Evolutionary conservation across 2,888 invertebrate species (phyloP).

Genomic region (Choristoneura rosaceana): DNA sequence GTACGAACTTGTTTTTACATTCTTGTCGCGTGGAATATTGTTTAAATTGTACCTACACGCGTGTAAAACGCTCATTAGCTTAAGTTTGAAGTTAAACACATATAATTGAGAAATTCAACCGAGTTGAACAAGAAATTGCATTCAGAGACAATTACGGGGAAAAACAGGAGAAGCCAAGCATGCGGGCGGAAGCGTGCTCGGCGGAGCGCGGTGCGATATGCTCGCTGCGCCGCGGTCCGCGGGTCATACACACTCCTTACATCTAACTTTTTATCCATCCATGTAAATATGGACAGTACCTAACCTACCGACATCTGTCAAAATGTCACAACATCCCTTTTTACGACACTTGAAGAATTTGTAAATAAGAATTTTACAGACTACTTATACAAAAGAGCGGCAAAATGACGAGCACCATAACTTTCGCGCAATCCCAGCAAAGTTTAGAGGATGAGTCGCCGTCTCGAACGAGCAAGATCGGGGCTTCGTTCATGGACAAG

Average conservation of each 20-base stretch:
- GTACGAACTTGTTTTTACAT: too few relatives aligned
- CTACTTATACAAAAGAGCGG: not conserved
- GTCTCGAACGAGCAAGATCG: constrained; percentile 51
- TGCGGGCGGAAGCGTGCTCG: constrained; percentile 64
- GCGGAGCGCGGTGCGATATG: constrained; percentile 72
- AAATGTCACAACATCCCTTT: constrained; percentile 1
- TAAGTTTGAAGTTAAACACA: not conserved
- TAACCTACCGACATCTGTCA: not conserved
- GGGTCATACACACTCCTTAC: constrained; percentile 18
- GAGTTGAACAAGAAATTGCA: constrained; percentile 14
- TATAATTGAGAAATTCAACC: constrained; percentile 1
- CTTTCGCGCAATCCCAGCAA: not conserved
- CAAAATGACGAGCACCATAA: constrained; percentile 6
- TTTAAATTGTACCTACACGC: not conserved
- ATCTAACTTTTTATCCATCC: not conserved
- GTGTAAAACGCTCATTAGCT: constrained; percentile 3
- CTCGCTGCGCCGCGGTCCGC: constrained; percentile 45
- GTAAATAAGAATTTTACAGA: not conserved
- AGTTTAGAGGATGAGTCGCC: constrained; percentile 49
- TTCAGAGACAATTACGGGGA: constrained; percentile 23
- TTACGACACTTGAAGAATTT: not conserved
- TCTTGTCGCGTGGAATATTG: too few relatives aligned
- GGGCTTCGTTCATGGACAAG: constrained; percentile 64
- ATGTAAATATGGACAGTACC: constrained; percentile 2
- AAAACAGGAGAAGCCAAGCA: constrained; percentile 43